Evolutionary conservation across 37 sponge, comb jelly and placozoan species (phyloP), one percentile per base, ranked within the genome.

Genomic region (Geodia barretti): DNA sequence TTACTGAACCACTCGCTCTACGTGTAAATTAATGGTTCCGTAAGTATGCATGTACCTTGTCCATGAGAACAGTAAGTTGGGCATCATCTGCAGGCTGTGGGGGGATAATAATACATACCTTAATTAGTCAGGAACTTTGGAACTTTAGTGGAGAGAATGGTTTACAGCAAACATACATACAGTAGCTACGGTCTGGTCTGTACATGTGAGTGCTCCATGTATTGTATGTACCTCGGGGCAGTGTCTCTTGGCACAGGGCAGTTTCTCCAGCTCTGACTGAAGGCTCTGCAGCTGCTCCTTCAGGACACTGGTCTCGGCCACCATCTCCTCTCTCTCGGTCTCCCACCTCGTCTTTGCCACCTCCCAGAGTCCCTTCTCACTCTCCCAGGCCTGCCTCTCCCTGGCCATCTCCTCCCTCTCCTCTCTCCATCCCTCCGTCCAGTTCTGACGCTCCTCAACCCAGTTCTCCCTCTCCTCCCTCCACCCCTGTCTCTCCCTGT

Each of bases 201-300:
- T 25, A 65, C 66, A 65, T 65, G 66, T 65, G 25, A 11, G 25
- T 65, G 26, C 26, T 25, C 25, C 66, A 25, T 65, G 7, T 11
- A 58, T 19, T 58, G 60, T 20, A 58, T 58, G 19, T 19, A 64
- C 25, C 25, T 28, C 30, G 5, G 30, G 20, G n/a, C 25, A 64
- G 30, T 26, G 30, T 26, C 25, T 34, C 70, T 30, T 34, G 31
- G 30, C 4, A 8, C 11, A 8, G 38, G 35, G 70, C 33, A 30
- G 19, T 38, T 70, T 30, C 38, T 70, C 38, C 70, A 70, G 38
- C 20, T 70, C 30, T 14, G 38, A 34, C 9, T 70, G 70, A 7
- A 30, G 38, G 20, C 21, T 30, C 70, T 35, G 70, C 70, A 70
- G 38, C 70, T 70, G 70, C 4, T 30, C 21, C 70, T 70, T 70